Conservation (phyloP, 2,113 vertebrate genomes). For the Sminthopsis crassicaudata region DNA sequence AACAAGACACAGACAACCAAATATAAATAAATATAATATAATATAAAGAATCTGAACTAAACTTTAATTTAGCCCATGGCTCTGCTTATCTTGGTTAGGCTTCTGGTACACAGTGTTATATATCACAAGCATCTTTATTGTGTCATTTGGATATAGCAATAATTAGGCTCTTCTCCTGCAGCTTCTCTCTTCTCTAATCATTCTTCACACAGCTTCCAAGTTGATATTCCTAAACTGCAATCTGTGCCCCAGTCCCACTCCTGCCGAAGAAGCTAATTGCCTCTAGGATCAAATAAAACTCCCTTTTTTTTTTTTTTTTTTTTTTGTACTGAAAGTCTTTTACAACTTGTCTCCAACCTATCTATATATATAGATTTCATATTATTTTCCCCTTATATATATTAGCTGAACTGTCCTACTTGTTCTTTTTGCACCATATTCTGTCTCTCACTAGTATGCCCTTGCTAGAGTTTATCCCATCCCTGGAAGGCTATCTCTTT, state of each 20-base stretch:
- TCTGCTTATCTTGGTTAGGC: background rate
- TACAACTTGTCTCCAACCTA: background rate
- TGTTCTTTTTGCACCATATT: background rate
- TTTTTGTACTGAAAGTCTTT: background rate
- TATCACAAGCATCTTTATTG: background rate
- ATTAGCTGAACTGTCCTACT: background rate
- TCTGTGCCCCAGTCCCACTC: background rate
- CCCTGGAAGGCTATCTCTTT: background rate
- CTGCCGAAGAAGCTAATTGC: background rate
- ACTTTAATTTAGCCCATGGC: background rate
- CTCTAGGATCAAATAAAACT: background rate
- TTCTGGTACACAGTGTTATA: background rate
- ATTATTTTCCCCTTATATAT: background rate
- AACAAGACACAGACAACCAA: background rate
- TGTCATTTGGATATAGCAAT: background rate
- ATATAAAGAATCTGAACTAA: background rate
- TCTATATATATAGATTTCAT: background rate
- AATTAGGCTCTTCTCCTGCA: background rate
- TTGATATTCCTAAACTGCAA: background rate
- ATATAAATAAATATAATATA: too few relatives aligned
- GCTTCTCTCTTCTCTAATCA: background rate
- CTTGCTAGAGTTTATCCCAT: background rate
- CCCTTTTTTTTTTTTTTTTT: background rate
- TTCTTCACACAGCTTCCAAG: background rate
- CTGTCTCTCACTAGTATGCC: background rate